Base-by-base conservation (phyloP, 2,797 vertebrate species). In the Coregonus sp. region DNA sequence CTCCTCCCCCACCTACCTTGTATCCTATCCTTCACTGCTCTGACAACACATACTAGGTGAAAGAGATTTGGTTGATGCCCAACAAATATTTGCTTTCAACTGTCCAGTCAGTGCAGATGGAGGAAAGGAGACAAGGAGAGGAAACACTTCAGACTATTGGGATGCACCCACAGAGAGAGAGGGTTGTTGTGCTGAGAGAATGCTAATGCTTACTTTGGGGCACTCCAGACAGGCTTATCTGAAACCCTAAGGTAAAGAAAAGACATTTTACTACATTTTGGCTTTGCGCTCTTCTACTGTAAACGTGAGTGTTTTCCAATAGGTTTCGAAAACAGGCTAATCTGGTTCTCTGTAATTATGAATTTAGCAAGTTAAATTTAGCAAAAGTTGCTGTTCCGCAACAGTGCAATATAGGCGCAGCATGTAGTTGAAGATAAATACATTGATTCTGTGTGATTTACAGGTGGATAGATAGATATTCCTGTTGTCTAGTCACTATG, bases 181-280 rank as follows among this genome's bases (percentile, higher is more conserved):
- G 81, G 88, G 29, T 84, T 66, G 31, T 80, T 81, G 84, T 87
- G 86, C 82, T 89, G 88, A 81, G 84, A 75, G 4, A 79, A 81
- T 70, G 84, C 89, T 87, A 78, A 68, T 83, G 93, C 94, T 96
- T 96, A 94, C 94, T 96, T 94, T 95, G 94, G 88, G 94, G 89
- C 86, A 95, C 94, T 95, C 94, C 95, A 95, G 93, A 95, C 91
- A 96, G 95, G 93, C 94, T 96, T 95, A 95, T 95, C 94, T 96
- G 95, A 96, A 97, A 96, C 89, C 93, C 95, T 96, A 93, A 94
- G 94, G 94, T 91, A 89, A 92, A 94, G 86, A 94, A 84, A 94
- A 89, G 83, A 92, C 85, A 92, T 92, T 95, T 93, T 93, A 92
- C 93, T 89, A 79, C 75, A 87, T 77, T 77, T 70, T 81, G 78